These are phyloP conservation scores for Luffia ferchaultella DNA, from an alignment of 2,888 invertebrate species.

Conservation along the genomic window DNA sequence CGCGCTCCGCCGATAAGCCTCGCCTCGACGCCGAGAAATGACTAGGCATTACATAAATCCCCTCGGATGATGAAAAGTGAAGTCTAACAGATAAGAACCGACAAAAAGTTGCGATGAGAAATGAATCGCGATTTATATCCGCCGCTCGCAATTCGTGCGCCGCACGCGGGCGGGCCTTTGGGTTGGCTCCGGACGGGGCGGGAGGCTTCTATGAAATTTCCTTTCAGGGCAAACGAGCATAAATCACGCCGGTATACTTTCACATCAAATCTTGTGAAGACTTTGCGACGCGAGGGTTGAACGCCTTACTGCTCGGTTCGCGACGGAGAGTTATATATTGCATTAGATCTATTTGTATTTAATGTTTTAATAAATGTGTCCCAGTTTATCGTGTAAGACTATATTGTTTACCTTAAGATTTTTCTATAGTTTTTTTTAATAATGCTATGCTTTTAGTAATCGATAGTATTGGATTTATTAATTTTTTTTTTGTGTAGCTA, in stretches of 20 bases:
- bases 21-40: constrained; percentile 68
- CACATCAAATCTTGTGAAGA: not conserved
- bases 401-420: too few relatives aligned
- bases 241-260: constrained; percentile 16
- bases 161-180: constrained; percentile 18
- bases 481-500: too few relatives aligned
- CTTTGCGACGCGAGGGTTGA: not conserved
- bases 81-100: constrained; percentile 69
- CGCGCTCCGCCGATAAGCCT: constrained; percentile 60
- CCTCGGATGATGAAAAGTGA: constrained; percentile 69
- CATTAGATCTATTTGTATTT: too few relatives aligned
- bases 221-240: constrained; percentile 17
- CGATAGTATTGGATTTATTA: too few relatives aligned
- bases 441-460: too few relatives aligned
- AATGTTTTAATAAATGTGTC: too few relatives aligned
- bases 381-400: too few relatives aligned
- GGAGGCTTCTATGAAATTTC: constrained; percentile 13
- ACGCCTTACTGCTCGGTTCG: too few relatives aligned
- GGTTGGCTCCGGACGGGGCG: constrained; percentile 16
- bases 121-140: constrained; percentile 67
- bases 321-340: too few relatives aligned
- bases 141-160: constrained; percentile 37
- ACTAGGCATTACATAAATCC: constrained; percentile 70
- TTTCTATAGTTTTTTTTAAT: too few relatives aligned
- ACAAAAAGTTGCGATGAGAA: constrained; percentile 69